Evolutionary conservation across 1,140 invertebrate genomes (phyloP).

Genomic region (Diabrotica virgifera): DNA sequence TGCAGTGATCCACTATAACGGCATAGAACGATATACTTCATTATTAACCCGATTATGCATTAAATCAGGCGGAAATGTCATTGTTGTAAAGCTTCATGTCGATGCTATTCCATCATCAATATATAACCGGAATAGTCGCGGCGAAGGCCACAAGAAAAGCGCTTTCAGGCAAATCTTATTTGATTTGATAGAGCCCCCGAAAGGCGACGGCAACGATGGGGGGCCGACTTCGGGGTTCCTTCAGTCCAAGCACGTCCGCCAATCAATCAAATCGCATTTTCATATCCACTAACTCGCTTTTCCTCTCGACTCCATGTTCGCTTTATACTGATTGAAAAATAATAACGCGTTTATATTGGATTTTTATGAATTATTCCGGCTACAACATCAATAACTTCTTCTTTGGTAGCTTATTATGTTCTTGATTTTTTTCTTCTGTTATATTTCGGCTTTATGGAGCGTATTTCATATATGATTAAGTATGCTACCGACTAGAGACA

Average conservation of each 20-base stretch:
- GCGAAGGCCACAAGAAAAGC: background rate
- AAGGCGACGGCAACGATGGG: slow-evolving; percentile 14
- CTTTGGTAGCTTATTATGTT: slow-evolving; percentile 2
- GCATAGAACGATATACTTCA: no score
- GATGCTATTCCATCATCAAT: slow-evolving; percentile 12
- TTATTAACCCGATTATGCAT: no score
- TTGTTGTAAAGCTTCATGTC: slow-evolving; percentile 10
- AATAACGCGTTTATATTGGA: slow-evolving; percentile 42
- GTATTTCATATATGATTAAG: background rate
- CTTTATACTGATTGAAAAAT: slow-evolving; percentile 43
- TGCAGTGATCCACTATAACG: no score
- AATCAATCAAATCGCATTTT: slow-evolving; percentile 42
- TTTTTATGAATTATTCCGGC: slow-evolving; percentile 41
- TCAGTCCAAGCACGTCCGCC: slow-evolving; percentile 41
- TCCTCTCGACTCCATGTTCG: slow-evolving; percentile 28
- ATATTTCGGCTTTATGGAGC: background rate
- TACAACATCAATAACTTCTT: slow-evolving; percentile 37
- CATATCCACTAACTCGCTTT: slow-evolving; percentile 41
- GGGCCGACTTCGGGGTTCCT: slow-evolving; percentile 25
- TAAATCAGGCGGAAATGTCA: no score
- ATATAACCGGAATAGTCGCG: background rate
- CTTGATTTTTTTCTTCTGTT: background rate
- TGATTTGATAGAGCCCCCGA: slow-evolving; percentile 20
- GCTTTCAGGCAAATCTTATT: slow-evolving; percentile 16
- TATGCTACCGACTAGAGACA: no score